These are phyloP conservation scores for Pterois miles DNA, from an alignment of 2,797 vertebrate species.

Conservation along the genomic window DNA sequence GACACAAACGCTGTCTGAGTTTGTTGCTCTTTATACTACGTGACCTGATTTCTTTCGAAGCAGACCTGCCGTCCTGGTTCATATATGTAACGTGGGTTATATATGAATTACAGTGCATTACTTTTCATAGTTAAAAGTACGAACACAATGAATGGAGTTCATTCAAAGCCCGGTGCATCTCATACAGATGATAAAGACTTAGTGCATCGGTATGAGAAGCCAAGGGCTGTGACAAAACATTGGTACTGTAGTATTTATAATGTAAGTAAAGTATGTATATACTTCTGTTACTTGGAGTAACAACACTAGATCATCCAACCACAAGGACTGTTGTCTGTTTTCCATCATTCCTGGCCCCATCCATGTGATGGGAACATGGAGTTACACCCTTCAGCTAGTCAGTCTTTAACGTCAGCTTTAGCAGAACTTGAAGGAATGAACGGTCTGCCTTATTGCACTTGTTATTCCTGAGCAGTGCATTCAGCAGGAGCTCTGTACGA, in stretches of 20 bases:
- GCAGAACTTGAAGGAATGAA: neutral
- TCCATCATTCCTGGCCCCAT: neutral
- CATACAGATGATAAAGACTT: too few relatives aligned
- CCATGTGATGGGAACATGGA: neutral
- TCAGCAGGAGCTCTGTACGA: neutral
- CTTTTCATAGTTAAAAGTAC: neutral
- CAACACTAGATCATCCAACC: neutral
- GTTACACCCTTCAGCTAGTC: neutral
- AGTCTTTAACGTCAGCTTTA: neutral
- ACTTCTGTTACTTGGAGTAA: neutral
- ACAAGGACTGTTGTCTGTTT: neutral
- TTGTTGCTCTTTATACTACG: too few relatives aligned
- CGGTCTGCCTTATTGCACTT: neutral
- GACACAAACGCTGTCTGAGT: too few relatives aligned
- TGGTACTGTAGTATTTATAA: too few relatives aligned
- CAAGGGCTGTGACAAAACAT: too few relatives aligned
- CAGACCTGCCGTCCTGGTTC: too few relatives aligned
- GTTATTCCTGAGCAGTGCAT: neutral
- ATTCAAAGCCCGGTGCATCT: too few relatives aligned
- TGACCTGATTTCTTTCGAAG: too few relatives aligned
- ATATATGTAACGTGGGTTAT: neutral
- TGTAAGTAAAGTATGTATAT: neutral
- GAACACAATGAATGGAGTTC: neutral
- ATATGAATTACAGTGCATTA: neutral
- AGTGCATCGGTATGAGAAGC: too few relatives aligned